A percentile compares a stretch with the other conserved stretches of the same genome.
These are phyloP conservation scores for Enteromius anoplus DNA, from an alignment of 2,797 vertebrate genomes.

Conservation along the genomic window DNA sequence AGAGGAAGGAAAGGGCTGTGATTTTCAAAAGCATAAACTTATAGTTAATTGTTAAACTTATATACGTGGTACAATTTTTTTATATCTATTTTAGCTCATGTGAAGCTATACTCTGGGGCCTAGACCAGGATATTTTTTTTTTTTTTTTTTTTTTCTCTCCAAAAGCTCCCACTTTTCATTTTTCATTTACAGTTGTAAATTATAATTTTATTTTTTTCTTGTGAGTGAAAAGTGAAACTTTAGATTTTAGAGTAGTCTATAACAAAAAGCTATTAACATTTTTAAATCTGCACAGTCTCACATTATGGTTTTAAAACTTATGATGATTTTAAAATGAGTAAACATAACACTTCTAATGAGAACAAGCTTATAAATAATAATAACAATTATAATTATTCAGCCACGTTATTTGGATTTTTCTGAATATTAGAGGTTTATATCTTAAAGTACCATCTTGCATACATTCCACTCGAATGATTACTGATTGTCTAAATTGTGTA, in stretches of 20 bases:
- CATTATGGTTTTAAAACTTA: background rate
- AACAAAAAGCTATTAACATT: background rate
- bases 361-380: background rate
- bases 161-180: conserved; percentile 75
- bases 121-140: background rate
- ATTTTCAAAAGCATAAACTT: background rate
- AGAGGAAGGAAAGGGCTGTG: background rate
- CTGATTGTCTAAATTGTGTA: background rate
- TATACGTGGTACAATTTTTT: background rate
- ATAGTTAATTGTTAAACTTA: background rate
- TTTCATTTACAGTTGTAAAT: conserved; percentile 30
- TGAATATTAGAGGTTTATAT: background rate
- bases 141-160: background rate
- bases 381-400: background rate
- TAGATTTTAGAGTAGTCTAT: background rate
- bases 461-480: background rate
- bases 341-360: background rate
- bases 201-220: background rate
- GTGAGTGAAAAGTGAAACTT: background rate
- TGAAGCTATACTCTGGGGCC: background rate
- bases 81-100: background rate
- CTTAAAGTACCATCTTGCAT: background rate
- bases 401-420: background rate
- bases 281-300: background rate
- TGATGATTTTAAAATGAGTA: background rate